phyloP scores from a whole-genome alignment of 2,888 invertebrate species.

The Empis stercorea region DNA sequence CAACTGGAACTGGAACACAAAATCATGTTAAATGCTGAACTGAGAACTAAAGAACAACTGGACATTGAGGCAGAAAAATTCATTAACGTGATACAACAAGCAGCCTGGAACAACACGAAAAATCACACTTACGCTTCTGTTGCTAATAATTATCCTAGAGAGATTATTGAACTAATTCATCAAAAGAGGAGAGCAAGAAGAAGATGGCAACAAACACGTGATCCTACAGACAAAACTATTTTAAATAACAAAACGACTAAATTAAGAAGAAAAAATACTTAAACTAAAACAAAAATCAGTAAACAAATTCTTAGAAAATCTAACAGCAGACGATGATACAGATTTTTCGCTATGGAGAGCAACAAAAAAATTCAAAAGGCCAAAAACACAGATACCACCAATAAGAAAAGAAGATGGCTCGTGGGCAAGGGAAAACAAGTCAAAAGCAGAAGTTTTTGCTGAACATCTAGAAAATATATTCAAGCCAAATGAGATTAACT shows the following conservation, averaged over 20 bases:
- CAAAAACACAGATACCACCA: constrained; percentile 3
- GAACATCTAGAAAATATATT: constrained; percentile 7
- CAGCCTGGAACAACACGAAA: no score
- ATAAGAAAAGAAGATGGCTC: constrained; percentile 3
- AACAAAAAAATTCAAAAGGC: constrained; percentile 8
- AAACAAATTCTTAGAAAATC: constrained; percentile 2
- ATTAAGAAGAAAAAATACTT: constrained; percentile 11
- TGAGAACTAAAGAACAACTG: constrained; percentile 13
- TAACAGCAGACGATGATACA: constrained; percentile 1
- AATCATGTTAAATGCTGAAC: constrained; percentile 6
- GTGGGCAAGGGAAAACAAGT: constrained; percentile 5
- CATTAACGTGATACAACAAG: constrained; percentile 9
- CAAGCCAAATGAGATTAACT: neutral
- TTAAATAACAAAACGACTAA: constrained; percentile 10
- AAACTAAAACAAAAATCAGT: constrained; percentile 1
- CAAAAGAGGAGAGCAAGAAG: constrained; percentile 12
- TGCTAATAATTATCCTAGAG: constrained; percentile 5
- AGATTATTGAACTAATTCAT: no score
- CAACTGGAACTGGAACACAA: constrained; percentile 5
- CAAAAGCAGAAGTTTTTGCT: constrained; percentile 7
- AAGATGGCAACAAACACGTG: constrained; percentile 12
- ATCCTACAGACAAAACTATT: constrained; percentile 11
- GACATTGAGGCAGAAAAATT: constrained; percentile 12
- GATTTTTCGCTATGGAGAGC: constrained; percentile 12
- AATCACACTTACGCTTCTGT: no score